Conservation (phyloP, 2,113 vertebrate species). For the Gambusia affinis region DNA sequence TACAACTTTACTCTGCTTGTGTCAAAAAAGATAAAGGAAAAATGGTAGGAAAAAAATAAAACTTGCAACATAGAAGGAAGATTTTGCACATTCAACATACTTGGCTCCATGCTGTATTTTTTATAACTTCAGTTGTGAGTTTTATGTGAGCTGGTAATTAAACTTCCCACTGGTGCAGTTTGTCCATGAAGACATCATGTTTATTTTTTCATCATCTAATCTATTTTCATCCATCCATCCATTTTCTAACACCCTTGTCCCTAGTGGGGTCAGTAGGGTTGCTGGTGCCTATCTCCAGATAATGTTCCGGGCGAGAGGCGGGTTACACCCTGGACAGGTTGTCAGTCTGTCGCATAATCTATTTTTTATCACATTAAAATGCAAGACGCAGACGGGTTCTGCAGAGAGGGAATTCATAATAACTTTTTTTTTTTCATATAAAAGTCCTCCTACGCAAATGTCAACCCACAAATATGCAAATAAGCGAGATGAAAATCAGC, state of each 20-base stretch:
- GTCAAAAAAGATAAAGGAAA: not conserved
- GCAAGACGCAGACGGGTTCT: not conserved
- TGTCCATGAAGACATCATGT: not conserved
- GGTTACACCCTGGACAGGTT: too few relatives aligned
- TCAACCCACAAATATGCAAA: constrained; percentile 34
- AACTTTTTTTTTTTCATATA: constrained; percentile 12
- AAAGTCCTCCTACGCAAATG: constrained; percentile 15
- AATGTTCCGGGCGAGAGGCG: too few relatives aligned
- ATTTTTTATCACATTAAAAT: not conserved
- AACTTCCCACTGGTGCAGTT: not conserved
- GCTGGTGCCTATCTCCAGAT: too few relatives aligned
- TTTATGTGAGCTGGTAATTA: not conserved
- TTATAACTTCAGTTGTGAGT: not conserved
- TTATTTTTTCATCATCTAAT: constrained; percentile 10
- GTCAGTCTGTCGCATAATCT: too few relatives aligned
- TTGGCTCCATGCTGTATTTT: not conserved
- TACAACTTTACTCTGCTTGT: not conserved
- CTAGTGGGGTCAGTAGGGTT: too few relatives aligned
- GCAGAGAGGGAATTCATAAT: constrained; percentile 25
- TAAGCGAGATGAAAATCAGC: constrained; percentile 1
- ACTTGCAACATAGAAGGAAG: not conserved
- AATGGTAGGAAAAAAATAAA: not conserved
- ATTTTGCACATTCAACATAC: not conserved
- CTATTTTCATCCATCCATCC: not conserved
- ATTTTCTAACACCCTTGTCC: too few relatives aligned